Base-by-base conservation (phyloP, 2,113 vertebrate genomes). In the Baryphthengus martii region DNA sequence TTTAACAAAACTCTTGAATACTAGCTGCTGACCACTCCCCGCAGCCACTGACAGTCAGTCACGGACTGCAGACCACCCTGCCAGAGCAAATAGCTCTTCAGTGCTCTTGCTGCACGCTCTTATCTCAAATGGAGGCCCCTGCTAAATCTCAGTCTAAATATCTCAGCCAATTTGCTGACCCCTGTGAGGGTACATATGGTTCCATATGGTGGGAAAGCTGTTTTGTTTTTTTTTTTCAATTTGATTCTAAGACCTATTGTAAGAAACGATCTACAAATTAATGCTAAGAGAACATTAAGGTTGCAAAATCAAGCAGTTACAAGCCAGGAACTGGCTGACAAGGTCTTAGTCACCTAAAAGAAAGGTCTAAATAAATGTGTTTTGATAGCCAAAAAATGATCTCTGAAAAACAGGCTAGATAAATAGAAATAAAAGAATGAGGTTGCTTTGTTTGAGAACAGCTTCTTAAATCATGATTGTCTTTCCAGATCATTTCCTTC, bases 401-500 rank as follows among this genome's bases (percentile, higher is more conserved):
- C 9, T 75, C 74, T 58, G 53, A 58, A 85, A 82, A 89, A 89
- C 81, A 91, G 50, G 58, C 28, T 88, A 88, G 62, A 61, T 85
- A 93, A 95, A 94, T 21, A 96, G 66, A 95, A 92, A 92, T 74
- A 84, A 49, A 90, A 66, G 50, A 88, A 86, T 28, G 33, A 94
- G 72, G n/a, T 23, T 0, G 0, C 47, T 93, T 90, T 85, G 35
- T 85, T 68, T 92, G 59, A 62, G 58, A 91, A 61, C 39, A 76
- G 70, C 56, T 91, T 89, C 39, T 94, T 75, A 87, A 87, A 89
- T 87, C 52, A 88, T 9, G 2, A 37, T 78, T 5, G 10, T 78
- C 56, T 88, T 94, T 89, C 77, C 88, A 85, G 78, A 68, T 19
- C 26, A n/a, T 88, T 96, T 88, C 40, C 52, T 82, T 82, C 58